Evolutionary conservation across 2,888 invertebrate genomes (phyloP), one percentile per base, ranked within the genome.

Genomic region (Melieria omissa): DNA sequence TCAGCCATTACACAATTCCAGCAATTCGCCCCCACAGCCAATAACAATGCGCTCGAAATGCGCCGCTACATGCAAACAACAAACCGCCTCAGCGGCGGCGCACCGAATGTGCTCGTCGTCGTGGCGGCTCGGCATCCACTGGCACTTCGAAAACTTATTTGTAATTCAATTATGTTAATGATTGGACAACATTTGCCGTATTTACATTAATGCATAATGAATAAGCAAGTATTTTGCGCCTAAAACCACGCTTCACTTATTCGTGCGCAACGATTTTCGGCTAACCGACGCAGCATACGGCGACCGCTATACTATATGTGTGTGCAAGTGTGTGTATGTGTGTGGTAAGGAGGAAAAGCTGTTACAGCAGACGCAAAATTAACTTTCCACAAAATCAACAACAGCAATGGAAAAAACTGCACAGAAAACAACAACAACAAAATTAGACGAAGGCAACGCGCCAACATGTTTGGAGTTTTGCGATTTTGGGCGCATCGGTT

Each of bases 111-210:
- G 29, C 29, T 29, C 29, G 29, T 29, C 29, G 29, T 29, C 29
- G 29, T 29, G 29, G 29, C 29, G 29, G 29, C 29, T 29, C 29
- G 29, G 29, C 29, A 3, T 29, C 29, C 29, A 29, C 29, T 29
- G 29, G 29, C 29, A 29, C 29, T 29, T 29, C 3, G 29, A 29
- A 29, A 29, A 75, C 76, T 84, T 84, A 83, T 84, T 84, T 84
- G 84, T 84, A 84, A 84, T 84, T 84, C 85, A 84, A 84, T 84
- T 84, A 84, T 85, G 84, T 84, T 84, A 84, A 84, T 84, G 85
- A 84, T 84, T 84, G 84, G 82, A 85, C 84, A 84, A 84, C 84
- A 84, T 84, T 84, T 84, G 83, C 83, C 83, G 85, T 84, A 84
- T 84, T 84, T 84, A 83, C 84, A 84, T 83, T 84, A 84, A 84